These are phyloP conservation scores for Chrysogorgia sp. DNA, from an alignment of 92 coral and sea anemone species.

Conservation along the genomic window DNA sequence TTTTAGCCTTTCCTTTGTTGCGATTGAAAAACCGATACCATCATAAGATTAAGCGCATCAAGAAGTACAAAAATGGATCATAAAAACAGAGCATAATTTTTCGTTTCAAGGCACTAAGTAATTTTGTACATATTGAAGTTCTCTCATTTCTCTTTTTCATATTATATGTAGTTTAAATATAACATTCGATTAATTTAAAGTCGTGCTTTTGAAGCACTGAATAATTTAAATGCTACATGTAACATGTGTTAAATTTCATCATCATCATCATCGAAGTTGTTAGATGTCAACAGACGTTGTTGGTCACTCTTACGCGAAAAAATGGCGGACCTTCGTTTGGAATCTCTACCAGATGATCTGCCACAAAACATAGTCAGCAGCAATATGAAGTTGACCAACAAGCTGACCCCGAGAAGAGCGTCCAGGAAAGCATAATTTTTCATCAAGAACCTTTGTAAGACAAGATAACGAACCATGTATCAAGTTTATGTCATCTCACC, in stretches of 20 bases:
- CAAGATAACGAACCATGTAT: background rate
- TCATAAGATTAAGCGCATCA: too few relatives aligned
- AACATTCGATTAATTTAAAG: too few relatives aligned
- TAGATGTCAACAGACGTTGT: conserved; percentile 55
- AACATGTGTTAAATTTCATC: background rate
- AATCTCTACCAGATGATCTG: conserved; percentile 45
- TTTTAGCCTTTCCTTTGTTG: too few relatives aligned
- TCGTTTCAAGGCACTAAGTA: too few relatives aligned
- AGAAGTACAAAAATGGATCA: too few relatives aligned
- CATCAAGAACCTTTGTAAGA: conserved; percentile 66
- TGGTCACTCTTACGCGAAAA: background rate
- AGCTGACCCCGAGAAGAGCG: conserved; percentile 75
- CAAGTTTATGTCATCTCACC: too few relatives aligned
- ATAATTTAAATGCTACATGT: background rate
- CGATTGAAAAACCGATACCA: too few relatives aligned
- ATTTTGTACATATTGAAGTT: too few relatives aligned
- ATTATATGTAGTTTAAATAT: too few relatives aligned
- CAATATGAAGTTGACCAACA: conserved; percentile 78
- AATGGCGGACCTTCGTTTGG: background rate
- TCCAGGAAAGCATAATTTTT: conserved; percentile 83
- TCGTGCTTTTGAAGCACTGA: background rate
- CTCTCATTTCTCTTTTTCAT: too few relatives aligned
- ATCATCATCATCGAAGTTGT: conserved; percentile 68
- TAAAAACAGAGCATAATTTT: too few relatives aligned
- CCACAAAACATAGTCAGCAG: conserved; percentile 68